Conservation (phyloP, 2,797 vertebrate species). For the Loris lydekkerianus region DNA sequence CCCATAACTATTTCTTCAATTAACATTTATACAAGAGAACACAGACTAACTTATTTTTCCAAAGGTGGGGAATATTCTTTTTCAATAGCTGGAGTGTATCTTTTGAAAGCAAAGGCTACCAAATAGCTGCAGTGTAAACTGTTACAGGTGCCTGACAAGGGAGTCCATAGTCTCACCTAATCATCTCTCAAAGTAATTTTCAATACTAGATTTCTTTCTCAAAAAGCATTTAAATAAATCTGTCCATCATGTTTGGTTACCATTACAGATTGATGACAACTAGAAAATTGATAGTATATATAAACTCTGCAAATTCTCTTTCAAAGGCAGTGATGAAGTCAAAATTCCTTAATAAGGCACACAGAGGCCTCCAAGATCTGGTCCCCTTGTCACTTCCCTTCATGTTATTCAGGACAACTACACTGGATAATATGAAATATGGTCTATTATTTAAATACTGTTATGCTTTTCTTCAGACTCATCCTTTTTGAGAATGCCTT, state of each 20-base stretch:
- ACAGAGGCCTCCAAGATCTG: background rate
- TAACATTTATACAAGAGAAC: background rate
- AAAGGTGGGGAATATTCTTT: background rate
- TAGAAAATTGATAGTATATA: background rate
- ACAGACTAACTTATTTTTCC: background rate
- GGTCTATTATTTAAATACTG: background rate
- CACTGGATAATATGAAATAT: background rate
- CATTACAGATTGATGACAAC: background rate
- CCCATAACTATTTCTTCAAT: background rate
- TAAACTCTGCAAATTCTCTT: background rate
- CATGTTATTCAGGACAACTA: conserved; percentile 1
- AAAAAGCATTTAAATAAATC: background rate
- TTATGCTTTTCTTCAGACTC: background rate
- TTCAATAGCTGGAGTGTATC: background rate
- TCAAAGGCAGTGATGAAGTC: background rate
- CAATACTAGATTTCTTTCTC: background rate
- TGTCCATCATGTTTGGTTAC: background rate
- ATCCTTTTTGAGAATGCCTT: background rate
- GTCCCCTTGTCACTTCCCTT: background rate
- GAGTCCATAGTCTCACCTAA: background rate
- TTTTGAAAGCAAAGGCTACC: background rate
- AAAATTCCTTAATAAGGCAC: background rate
- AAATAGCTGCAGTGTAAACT: background rate
- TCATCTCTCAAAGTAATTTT: background rate
- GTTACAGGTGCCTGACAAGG: background rate